phyloP scores from a whole-genome alignment of 2,888 invertebrate genomes.

The Lypha dubia region DNA sequence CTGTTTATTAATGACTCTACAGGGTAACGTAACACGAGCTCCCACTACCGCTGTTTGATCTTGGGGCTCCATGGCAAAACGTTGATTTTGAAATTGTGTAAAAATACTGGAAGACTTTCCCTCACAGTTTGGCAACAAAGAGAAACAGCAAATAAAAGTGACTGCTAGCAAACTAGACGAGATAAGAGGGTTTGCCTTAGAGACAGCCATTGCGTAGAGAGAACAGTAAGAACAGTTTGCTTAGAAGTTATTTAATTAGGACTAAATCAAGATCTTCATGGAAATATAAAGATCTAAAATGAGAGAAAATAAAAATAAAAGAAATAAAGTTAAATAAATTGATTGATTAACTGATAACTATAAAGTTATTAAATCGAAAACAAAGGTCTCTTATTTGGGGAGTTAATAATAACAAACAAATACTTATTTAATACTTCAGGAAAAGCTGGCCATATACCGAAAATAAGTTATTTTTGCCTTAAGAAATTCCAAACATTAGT shows the following conservation, averaged over 20 bases:
- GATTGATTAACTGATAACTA: no score
- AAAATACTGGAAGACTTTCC: slow-evolving; percentile 76
- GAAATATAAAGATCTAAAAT: slow-evolving; percentile 48
- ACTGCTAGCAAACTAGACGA: background rate
- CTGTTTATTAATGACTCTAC: slow-evolving; percentile 93
- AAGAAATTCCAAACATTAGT: no score
- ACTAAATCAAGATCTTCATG: background rate
- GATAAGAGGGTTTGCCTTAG: background rate
- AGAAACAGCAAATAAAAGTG: background rate
- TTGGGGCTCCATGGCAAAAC: slow-evolving; percentile 95
- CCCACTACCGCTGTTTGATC: slow-evolving; percentile 95
- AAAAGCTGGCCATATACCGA: no score
- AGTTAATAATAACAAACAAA: no score
- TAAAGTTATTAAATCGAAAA: no score
- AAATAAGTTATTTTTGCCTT: no score
- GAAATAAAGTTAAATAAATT: background rate
- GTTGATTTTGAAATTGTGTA: slow-evolving; percentile 85
- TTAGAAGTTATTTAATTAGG: background rate
- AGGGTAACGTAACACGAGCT: slow-evolving; percentile 93
- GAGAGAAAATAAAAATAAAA: background rate
- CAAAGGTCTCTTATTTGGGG: no score
- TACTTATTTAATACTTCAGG: no score
- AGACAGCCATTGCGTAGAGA: slow-evolving; percentile 32
- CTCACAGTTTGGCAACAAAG: background rate
- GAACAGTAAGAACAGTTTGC: background rate